Percentiles rank a stretch among this genome's conserved stretches.
Conservation (phyloP, 1,140 invertebrate species). For the Planococcus citri region DNA sequence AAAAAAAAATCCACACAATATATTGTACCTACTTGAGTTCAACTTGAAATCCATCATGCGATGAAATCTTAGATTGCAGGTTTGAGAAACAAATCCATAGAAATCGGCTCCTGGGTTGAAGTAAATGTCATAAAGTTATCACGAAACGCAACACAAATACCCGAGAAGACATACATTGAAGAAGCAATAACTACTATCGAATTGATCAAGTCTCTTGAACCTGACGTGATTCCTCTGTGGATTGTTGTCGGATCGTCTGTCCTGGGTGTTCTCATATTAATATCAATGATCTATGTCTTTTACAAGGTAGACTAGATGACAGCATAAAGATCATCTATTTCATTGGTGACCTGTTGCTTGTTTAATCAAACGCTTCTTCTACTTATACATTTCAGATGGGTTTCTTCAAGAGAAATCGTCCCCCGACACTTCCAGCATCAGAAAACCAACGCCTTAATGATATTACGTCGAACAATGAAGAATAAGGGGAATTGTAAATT, state of each 20-base stretch:
- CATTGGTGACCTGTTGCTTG: neutral
- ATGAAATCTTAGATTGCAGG: no score
- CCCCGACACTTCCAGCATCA: constrained; percentile 49
- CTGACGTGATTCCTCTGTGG: constrained; percentile 70
- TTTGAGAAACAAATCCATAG: no score
- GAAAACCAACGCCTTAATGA: no score
- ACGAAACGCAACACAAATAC: constrained; percentile 48
- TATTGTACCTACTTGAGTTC: no score
- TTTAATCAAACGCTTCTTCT: no score
- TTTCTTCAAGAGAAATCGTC: constrained; percentile 84
- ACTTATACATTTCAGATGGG: constrained; percentile 61
- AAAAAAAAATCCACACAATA: no score
- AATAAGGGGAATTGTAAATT: no score
- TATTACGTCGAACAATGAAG: no score
- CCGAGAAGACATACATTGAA: constrained; percentile 36
- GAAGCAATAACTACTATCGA: constrained; percentile 53
- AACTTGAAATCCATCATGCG: no score
- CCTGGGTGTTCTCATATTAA: constrained; percentile 63
- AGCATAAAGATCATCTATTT: no score
- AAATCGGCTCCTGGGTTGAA: constrained; percentile 62
- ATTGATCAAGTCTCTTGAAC: constrained; percentile 30
- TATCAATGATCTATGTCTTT: constrained; percentile 64
- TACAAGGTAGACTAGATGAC: constrained; percentile 74
- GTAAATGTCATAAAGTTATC: no score
- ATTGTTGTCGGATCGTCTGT: constrained; percentile 75